phyloP scores from a whole-genome alignment of 2,113 vertebrate genomes.

The Pogonocichla stellata region DNA sequence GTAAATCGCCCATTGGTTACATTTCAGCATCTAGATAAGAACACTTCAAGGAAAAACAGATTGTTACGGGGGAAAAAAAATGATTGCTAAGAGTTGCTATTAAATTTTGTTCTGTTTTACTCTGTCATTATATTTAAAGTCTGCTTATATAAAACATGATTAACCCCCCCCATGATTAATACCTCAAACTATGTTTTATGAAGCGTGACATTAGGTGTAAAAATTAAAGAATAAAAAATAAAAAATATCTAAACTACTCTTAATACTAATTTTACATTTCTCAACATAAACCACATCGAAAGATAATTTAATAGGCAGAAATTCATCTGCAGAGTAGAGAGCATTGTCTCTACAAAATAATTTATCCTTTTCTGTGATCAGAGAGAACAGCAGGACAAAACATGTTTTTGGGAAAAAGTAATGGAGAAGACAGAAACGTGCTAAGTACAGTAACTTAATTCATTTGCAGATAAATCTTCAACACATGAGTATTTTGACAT shows the following conservation, averaged over 20 bases:
- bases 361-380: neutral
- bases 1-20: conserved; percentile 14
- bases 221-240: neutral
- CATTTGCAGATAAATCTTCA: neutral
- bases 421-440: neutral
- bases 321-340: neutral
- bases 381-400: neutral
- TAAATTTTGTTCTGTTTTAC: conserved; percentile 13
- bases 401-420: neutral
- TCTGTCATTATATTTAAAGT: neutral
- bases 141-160: conserved; percentile 47
- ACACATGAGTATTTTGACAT: neutral
- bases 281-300: conserved; percentile 31
- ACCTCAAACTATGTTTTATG: neutral
- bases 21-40: neutral
- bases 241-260: neutral
- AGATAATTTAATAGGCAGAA: conserved; percentile 8
- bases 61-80: neutral
- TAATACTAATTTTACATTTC: conserved; percentile 57
- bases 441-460: neutral
- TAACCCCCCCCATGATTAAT: neutral
- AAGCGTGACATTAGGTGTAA: conserved; percentile 45
- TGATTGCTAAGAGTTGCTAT: neutral
- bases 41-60: neutral
- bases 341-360: neutral